phyloP scores from a whole-genome alignment of 2,888 invertebrate genomes.

The Meiosimyza decipiens region DNA sequence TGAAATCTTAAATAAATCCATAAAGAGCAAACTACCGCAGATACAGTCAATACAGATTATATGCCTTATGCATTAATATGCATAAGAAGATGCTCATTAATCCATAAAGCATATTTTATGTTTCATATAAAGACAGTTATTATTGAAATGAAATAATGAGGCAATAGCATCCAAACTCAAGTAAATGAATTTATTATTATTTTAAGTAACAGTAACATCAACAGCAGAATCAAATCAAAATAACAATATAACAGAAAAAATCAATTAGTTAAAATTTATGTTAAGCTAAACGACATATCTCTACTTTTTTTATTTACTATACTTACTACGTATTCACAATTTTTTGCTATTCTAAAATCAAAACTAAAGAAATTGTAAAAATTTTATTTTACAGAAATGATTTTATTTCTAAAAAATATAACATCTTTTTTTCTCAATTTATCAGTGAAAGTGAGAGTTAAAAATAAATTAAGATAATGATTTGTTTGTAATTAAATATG shows the following conservation, averaged over 20 bases:
- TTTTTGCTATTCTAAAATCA: conserved; percentile 18
- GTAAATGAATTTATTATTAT: conserved; percentile 33
- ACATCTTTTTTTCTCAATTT: conserved; percentile 22
- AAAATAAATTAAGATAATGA: background rate
- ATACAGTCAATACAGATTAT: background rate
- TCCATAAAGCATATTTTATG: conserved; percentile 3
- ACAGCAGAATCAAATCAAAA: no score
- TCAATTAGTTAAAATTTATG: conserved; percentile 19
- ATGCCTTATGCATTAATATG: background rate
- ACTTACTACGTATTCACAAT: background rate
- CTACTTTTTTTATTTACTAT: conserved; percentile 12
- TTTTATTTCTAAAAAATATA: background rate
- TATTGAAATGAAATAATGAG: background rate
- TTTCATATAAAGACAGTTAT: background rate
- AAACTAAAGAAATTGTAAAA: background rate
- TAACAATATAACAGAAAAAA: conserved; percentile 9
- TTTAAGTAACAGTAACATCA: conserved; percentile 23
- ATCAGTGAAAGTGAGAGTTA: conserved; percentile 33
- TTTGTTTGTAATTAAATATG: conserved; percentile 14
- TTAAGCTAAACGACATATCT: conserved; percentile 27
- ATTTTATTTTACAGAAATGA: background rate
- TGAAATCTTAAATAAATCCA: background rate
- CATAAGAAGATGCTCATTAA: background rate
- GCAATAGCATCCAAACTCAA: conserved; percentile 32
- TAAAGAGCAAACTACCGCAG: background rate